phyloP scores from a whole-genome alignment of 2,888 invertebrate genomes.

The Periphyllus acericola region DNA sequence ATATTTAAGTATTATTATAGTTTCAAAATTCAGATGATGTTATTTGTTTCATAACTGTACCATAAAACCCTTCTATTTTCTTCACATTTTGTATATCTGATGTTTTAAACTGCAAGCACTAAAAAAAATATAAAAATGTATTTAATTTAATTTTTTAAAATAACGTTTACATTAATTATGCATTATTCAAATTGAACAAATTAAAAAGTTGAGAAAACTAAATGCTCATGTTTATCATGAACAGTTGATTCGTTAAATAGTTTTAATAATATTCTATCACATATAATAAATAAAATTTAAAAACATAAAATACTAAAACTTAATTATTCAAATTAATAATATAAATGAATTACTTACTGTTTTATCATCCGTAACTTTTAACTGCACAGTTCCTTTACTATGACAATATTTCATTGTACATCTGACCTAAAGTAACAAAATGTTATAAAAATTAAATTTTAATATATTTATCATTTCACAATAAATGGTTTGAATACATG shows the following conservation, averaged over 20 bases:
- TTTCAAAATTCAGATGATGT: constrained; percentile 25
- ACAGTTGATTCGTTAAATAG: neutral
- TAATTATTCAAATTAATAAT: neutral
- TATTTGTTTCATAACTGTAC: constrained; percentile 50
- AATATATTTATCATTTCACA: neutral
- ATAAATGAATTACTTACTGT: constrained; percentile 16
- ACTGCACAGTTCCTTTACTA: constrained; percentile 5
- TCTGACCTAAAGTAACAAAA: constrained; percentile 35
- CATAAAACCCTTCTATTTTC: constrained; percentile 48
- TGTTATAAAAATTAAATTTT: neutral
- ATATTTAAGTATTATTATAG: neutral
- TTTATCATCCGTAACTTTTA: constrained; percentile 51
- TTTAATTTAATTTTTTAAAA: neutral
- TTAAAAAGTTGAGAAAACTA: too few species aligned
- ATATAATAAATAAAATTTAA: neutral
- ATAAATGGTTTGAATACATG: neutral
- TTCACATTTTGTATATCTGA: constrained; percentile 48
- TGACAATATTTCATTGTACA: constrained; percentile 50
- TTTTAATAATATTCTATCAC: neutral
- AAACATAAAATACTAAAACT: neutral
- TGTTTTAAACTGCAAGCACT: constrained; percentile 57
- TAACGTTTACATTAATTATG: too few species aligned
- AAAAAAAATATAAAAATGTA: neutral
- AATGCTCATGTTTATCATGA: too few species aligned
- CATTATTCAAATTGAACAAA: too few species aligned